Evolutionary conservation across 2,888 invertebrate species (phyloP), one percentile per base, ranked within the genome.

Genomic region (Charanyca ferruginea): DNA sequence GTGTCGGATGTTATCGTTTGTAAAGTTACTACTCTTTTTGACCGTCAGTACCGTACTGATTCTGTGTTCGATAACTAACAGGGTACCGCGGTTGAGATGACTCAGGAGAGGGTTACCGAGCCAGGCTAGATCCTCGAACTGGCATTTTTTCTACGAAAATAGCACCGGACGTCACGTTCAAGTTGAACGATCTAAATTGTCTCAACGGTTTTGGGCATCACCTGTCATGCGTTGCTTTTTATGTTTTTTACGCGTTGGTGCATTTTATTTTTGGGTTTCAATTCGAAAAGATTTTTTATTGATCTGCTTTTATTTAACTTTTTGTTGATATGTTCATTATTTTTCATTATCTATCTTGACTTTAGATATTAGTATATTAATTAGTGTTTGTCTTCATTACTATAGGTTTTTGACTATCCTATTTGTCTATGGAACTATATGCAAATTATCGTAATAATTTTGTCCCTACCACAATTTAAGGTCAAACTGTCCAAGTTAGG

Each of bases 91-190:
- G 81, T 79, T 74, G 65, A 86, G 85, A 87, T 87, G 86, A 88
- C 81, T 90, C 87, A 89, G 85, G 87, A 88, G 87, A 88, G 87
- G 87, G 83, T 86, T 87, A 73, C 69, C 77, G 63, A 75, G 75
- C 62, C 77, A 77, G 83, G 84, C 83, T 85, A 85, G 85, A 87
- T 91, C 88, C 88, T 89, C 83, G 63, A 76, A 77, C 81, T 67
- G 81, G 65, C 76, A 84, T 85, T 89, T 87, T 86, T 86, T 85
- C 83, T 78, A 77, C 72, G 79, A 81, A 80, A 83, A 86, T 83
- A 80, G 65, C 72, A 81, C 90, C 94, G 94, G 93, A 93, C 87
- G 92, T 93, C 94, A 94, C 94, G 94, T 93, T 83, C 85, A 85
- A 90, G 91, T 91, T 92, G 91, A 93, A 93, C 77, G 92, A 89